These are phyloP conservation scores for Cephus pygmeus DNA, from an alignment of 2,888 invertebrate species.

Conservation along the genomic window DNA sequence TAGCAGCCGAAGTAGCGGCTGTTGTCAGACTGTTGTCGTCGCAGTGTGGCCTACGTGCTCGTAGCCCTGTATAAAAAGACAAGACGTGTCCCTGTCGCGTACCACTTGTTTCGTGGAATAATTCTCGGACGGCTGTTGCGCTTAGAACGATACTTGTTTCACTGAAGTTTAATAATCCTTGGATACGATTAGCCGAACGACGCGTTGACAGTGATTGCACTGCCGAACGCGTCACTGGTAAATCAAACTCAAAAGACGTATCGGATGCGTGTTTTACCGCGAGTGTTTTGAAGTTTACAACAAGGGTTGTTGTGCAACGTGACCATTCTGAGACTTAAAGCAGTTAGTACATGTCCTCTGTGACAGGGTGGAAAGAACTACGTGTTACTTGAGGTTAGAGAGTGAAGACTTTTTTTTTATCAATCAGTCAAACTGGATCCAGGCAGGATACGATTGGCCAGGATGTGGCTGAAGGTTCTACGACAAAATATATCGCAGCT, in stretches of 20 bases:
- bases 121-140: neutral
- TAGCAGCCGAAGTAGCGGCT: constrained; percentile 12
- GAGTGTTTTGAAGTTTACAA: neutral
- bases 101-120: constrained; percentile 34
- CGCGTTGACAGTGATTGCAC: neutral
- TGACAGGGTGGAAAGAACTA: neutral
- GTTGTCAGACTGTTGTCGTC: constrained; percentile 23
- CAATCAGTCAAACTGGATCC: neutral
- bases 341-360: neutral
- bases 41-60: constrained; percentile 48
- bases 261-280: neutral
- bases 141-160: neutral
- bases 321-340: neutral
- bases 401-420: neutral
- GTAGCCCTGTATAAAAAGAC: constrained; percentile 46
- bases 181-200: neutral
- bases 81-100: constrained; percentile 27
- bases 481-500: constrained; percentile 59
- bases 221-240: neutral
- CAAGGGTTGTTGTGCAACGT: neutral
- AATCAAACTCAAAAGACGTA: neutral
- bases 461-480: constrained; percentile 61
- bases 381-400: neutral
- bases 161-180: neutral
- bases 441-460: neutral